A percentile compares a stretch with the other conserved stretches of the same genome.
Evolutionary conservation across 2,888 invertebrate species (phyloP).

Genomic region (Gryllus longicercus): DNA sequence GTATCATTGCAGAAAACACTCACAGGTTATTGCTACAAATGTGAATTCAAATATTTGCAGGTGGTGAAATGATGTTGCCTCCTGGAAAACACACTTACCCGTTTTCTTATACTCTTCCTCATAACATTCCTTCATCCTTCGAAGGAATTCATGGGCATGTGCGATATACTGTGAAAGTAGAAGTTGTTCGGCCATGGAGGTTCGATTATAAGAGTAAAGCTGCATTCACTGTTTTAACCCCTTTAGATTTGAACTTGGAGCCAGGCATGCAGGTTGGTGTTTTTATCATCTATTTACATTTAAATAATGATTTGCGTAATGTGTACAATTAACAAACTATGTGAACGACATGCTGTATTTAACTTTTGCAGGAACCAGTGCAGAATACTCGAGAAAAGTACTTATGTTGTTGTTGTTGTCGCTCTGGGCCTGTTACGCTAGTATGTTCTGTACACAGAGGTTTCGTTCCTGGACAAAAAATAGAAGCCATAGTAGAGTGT

Average conservation of each 20-base stretch:
- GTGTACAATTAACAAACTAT: too few relatives aligned
- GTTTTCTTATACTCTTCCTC: slow-evolving; percentile 69
- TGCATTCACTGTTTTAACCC: slow-evolving; percentile 76
- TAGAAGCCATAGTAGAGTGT: slow-evolving; percentile 66
- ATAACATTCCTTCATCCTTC: slow-evolving; percentile 53
- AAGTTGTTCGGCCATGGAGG: slow-evolving; percentile 76
- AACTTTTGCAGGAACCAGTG: slow-evolving; percentile 57
- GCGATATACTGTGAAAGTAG: slow-evolving; percentile 74
- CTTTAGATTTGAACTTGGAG: slow-evolving; percentile 76
- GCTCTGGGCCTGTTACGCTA: slow-evolving; percentile 64
- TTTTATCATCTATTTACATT: not conserved
- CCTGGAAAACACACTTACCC: slow-evolving; percentile 71
- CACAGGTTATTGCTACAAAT: too few relatives aligned
- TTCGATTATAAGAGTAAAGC: slow-evolving; percentile 78
- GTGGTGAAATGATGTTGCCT: slow-evolving; percentile 65
- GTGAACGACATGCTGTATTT: too few relatives aligned
- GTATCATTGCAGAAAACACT: too few relatives aligned
- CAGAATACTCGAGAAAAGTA: slow-evolving; percentile 68
- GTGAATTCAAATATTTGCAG: slow-evolving; percentile 48
- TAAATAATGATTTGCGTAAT: too few relatives aligned
- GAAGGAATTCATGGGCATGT: slow-evolving; percentile 67
- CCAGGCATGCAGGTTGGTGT: slow-evolving; percentile 60
- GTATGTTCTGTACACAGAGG: slow-evolving; percentile 66
- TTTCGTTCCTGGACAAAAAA: slow-evolving; percentile 70
- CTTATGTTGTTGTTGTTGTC: slow-evolving; percentile 48